Percentiles rank a stretch among this genome's conserved stretches.
These are phyloP conservation scores for Phenganax subtilis DNA, from an alignment of 92 coral and sea anemone species.

Conservation along the genomic window DNA sequence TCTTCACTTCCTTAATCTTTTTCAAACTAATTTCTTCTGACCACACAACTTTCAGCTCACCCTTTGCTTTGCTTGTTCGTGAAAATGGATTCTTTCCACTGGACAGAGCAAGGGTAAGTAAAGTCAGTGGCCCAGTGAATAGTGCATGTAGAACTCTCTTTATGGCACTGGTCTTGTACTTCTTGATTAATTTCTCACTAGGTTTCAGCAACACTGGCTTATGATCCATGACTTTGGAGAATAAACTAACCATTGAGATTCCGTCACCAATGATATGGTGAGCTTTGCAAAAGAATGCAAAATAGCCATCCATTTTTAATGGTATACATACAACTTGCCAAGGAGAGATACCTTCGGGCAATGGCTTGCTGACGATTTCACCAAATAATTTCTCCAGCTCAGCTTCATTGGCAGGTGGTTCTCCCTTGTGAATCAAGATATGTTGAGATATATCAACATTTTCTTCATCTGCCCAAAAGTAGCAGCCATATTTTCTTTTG, in stretches of 20 bases:
- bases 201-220: conserved; percentile 89
- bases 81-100: conserved; percentile 74
- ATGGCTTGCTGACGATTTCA: conserved; percentile 55
- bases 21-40: conserved; percentile 63
- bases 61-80: conserved; percentile 56
- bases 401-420: conserved; percentile 58
- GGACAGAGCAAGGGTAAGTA: conserved; percentile 76
- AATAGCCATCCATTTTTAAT: conserved; percentile 55
- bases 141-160: conserved; percentile 52
- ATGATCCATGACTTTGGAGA: conserved; percentile 61
- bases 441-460: conserved; percentile 71
- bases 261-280: conserved; percentile 93
- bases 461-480: conserved; percentile 75
- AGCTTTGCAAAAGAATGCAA: conserved; percentile 66
- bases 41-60: conserved; percentile 80
- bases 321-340: conserved; percentile 74
- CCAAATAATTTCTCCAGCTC: conserved; percentile 63
- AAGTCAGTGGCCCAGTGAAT: conserved; percentile 82
- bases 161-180: conserved; percentile 67
- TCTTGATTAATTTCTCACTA: conserved; percentile 61
- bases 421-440: conserved; percentile 55
- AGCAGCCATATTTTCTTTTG: conserved; percentile 62
- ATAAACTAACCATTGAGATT: conserved; percentile 70
- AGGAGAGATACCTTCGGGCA: conserved; percentile 72
- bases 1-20: conserved; percentile 72